Evolutionary conservation across 2,888 invertebrate species (phyloP).

Genomic region (Nemapogon koenigi): DNA sequence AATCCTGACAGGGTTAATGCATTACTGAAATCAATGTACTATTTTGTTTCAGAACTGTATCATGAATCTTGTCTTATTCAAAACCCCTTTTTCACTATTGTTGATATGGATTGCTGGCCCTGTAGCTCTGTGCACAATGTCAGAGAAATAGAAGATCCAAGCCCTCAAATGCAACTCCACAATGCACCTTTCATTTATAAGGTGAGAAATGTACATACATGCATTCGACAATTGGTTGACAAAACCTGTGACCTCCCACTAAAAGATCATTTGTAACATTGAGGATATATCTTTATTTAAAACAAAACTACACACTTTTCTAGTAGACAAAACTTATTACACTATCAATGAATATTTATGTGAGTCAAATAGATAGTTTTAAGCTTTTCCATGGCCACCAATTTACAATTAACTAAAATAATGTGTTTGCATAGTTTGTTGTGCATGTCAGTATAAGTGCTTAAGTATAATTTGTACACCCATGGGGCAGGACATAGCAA

Average conservation of each 20-base stretch:
- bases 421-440: too few species aligned
- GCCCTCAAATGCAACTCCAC: conserved; percentile 32
- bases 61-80: conserved; percentile 85
- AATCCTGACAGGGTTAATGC: not conserved
- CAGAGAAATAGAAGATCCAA: conserved; percentile 68
- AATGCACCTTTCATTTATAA: conserved; percentile 62
- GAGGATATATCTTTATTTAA: not conserved
- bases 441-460: too few species aligned
- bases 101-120: conserved; percentile 87
- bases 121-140: conserved; percentile 75
- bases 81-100: conserved; percentile 83
- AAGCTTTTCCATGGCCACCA: too few species aligned
- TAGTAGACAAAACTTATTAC: too few species aligned
- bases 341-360: too few species aligned
- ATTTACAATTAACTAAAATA: too few species aligned
- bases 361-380: too few species aligned
- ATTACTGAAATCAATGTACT: not conserved
- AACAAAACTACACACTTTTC: not conserved
- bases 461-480: too few species aligned
- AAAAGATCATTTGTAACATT: not conserved
- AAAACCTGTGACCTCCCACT: not conserved
- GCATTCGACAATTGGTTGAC: not conserved
- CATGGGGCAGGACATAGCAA: too few species aligned
- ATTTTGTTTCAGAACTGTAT: conserved; percentile 69
- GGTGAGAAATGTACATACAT: too few species aligned